Evolutionary conservation across 2,113 vertebrate genomes (phyloP), one percentile per base, ranked within the genome.

Genomic region (Coptodon bakossiorum): DNA sequence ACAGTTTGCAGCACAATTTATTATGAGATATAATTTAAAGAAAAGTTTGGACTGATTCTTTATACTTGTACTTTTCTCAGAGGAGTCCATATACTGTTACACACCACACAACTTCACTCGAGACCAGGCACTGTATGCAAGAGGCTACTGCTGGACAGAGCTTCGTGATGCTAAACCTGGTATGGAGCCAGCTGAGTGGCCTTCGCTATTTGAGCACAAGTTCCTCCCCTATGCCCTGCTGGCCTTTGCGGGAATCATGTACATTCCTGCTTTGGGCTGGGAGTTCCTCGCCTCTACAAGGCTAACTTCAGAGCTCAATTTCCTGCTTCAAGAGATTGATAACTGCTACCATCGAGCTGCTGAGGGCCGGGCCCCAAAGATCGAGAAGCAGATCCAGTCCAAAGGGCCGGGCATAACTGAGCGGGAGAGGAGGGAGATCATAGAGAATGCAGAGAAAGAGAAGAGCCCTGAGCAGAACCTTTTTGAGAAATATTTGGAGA

Each of bases 111-210:
- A 99, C 97, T 99, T 99, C 97, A 99, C 99, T 92, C 97, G 99
- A 86, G 99, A 99, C 96, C 99, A 99, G 97, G 99, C 99, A 63
- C 96, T 99, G 95, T 99, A 99, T 85, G 99, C 99, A 85, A 96
- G 99, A 92, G 99, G 99, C 97, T 99, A 99, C 97, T 99, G 99
- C 97, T 99, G 99, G 99, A 99, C 98, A 90, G 99, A 99, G 96
- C 98, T 99, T 94, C 98, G 97, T 90, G 99, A 99, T 79, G 98
- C 99, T 63, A 84, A 97, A 85, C 97, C 98, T 86, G 98, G 98
- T 24, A 96, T 98, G 91, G 98, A 99, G 89, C 94, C 97, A 89
- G 97, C 97, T 92, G 97, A 97, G 86, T 97, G 98, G 96, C 98
- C 97, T 17, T 99, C 99, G 19, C 96, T 99, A 43, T 98, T 99